A percentile compares a stretch with the other conserved stretches of the same genome.
These are phyloP conservation scores for Asteroscopus sphinx DNA, from an alignment of 2,888 invertebrate species.

Conservation along the genomic window DNA sequence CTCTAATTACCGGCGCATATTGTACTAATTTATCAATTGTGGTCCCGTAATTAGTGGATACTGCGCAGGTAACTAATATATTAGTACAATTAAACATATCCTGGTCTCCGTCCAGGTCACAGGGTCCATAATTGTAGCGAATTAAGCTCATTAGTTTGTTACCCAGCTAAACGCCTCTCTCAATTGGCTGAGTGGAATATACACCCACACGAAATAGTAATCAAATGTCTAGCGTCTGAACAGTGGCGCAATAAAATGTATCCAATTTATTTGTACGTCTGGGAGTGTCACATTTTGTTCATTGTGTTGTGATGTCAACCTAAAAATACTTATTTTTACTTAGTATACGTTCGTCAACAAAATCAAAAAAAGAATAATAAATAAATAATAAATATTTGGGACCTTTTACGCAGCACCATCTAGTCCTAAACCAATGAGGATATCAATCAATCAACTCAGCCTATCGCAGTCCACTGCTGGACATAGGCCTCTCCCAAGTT, in stretches of 20 bases:
- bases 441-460: too few relatives aligned
- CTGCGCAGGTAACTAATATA: slow-evolving; percentile 41
- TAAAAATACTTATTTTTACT: too few relatives aligned
- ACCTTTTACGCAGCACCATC: too few relatives aligned
- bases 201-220: slow-evolving; percentile 51
- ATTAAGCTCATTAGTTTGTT: slow-evolving; percentile 74
- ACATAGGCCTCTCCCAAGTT: too few relatives aligned
- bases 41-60: slow-evolving; percentile 44
- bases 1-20: slow-evolving; percentile 22
- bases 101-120: slow-evolving; percentile 53
- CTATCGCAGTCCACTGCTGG: too few relatives aligned
- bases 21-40: slow-evolving; percentile 50
- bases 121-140: slow-evolving; percentile 64
- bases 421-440: too few relatives aligned
- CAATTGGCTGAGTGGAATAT: slow-evolving; percentile 63
- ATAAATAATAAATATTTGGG: too few relatives aligned
- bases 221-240: slow-evolving; percentile 39
- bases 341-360: too few relatives aligned
- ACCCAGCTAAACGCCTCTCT: slow-evolving; percentile 62
- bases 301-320: too few relatives aligned
- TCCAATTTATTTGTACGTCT: slow-evolving; percentile 28
- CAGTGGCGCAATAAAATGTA: slow-evolving; percentile 48
- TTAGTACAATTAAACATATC: slow-evolving; percentile 56
- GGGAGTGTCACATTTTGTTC: slow-evolving; percentile 12
- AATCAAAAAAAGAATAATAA: too few relatives aligned